Base-by-base conservation (phyloP, 2,797 vertebrate genomes). In the Anas capensis region DNA sequence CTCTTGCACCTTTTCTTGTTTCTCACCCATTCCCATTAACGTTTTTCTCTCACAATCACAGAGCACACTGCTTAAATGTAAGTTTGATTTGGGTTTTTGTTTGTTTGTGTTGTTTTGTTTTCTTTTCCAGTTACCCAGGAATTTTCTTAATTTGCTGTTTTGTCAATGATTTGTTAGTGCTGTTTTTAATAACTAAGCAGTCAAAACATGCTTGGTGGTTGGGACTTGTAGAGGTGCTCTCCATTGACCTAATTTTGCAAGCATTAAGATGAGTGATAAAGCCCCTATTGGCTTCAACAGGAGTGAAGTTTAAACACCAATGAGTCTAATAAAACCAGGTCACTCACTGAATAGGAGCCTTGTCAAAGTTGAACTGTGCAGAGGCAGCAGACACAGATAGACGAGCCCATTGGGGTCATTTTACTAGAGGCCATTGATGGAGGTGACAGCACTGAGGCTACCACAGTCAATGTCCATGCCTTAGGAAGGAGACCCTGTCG, bases 401-500 rank as follows among this genome's bases (percentile, higher is more conserved):
- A 42, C 11, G 6, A 19, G 12, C 5, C 7, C 3, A 0, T 29
- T 53, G n/a, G 27, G 5, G 4, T 64, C 77, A 21, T 79, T 92
- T 71, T 44, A 14, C 57, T 33, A 18, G 18, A 21, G 33, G 3
- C 6, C 9, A 24, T 34, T 34, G 46, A 51, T 14, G 7, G 34
- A 77, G 29, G 4, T 26, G 61, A 18, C 33, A 20, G 20, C 23
- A 34, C 40, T 38, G 56, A 77, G 64, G n/a, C 18, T 46, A 40
- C 13, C 27, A 20, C 33, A 33, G 24, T 11, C 36, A 48, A 18
- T 0, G 1, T 46, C 31, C 29, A 12, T 44, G 14, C 23, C 48
- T 77, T 66, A 17, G 38, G n/a, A 56, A 15, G 10, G 27, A 14
- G 14, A 33, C 3, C 4, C 18, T 40, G 9, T 15, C 44, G 38